phyloP scores from a whole-genome alignment of 2,113 vertebrate genomes.

The Erythrocercus mccallii region DNA sequence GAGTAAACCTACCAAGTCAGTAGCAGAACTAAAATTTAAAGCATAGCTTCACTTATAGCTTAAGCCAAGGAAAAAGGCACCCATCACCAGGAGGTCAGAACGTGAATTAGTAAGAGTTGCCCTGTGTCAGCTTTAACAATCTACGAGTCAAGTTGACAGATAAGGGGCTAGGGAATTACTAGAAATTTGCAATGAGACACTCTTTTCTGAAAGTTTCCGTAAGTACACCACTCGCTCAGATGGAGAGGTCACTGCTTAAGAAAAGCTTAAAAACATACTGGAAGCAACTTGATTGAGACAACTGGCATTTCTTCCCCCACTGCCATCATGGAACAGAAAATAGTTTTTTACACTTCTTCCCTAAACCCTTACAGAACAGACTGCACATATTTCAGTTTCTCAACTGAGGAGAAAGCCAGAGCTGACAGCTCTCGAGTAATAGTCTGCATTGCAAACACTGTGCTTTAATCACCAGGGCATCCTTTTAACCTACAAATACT shows the following conservation, averaged over 20 bases:
- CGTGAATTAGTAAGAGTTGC: not conserved
- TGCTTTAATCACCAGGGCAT: not conserved
- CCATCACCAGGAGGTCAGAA: not conserved
- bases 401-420: not conserved
- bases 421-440: not conserved
- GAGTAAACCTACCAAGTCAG: not conserved
- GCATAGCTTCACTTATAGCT: not conserved
- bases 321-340: not conserved
- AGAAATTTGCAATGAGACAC: not conserved
- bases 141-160: not conserved
- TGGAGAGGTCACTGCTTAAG: not conserved
- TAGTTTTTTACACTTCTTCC: not conserved
- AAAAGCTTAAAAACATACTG: not conserved
- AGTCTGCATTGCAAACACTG: not conserved
- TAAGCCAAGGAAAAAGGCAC: not conserved
- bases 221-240: not conserved
- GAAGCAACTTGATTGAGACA: constrained; percentile 9
- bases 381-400: constrained; percentile 24
- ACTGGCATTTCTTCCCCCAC: not conserved
- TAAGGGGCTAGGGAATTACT: not conserved
- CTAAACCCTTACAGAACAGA: constrained; percentile 26
- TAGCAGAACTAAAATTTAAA: not conserved
- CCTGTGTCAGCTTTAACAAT: not conserved
- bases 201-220: not conserved
- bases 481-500: not conserved